Evolutionary conservation across 2,888 invertebrate species (phyloP).

Genomic region (Prosapia bicincta): DNA sequence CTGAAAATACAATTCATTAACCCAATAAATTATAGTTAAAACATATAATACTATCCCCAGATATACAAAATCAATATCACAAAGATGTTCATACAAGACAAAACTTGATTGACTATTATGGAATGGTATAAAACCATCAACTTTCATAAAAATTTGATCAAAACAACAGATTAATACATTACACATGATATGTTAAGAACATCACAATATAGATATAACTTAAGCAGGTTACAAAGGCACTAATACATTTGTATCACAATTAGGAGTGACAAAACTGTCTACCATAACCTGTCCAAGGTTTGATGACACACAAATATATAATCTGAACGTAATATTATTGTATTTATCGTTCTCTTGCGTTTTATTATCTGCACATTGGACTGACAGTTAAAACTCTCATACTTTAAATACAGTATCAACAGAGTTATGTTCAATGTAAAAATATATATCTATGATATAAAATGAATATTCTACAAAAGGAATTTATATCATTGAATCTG

Average conservation of each 20-base stretch:
- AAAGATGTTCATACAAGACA: not conserved
- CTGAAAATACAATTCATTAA: too few species aligned
- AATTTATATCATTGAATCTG: too few species aligned
- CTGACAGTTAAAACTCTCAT: too few species aligned
- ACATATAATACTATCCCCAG: not conserved
- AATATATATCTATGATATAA: too few species aligned
- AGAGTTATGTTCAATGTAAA: too few species aligned
- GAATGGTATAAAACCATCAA: not conserved
- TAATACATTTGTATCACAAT: not conserved
- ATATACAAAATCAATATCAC: not conserved
- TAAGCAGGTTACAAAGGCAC: not conserved
- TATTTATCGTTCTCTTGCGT: too few species aligned
- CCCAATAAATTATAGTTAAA: not conserved
- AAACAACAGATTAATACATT: too few species aligned
- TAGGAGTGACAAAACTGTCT: not conserved
- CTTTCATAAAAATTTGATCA: too few species aligned
- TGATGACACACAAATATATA: not conserved
- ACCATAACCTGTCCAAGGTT: not conserved
- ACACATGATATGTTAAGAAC: not conserved
- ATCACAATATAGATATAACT: not conserved
- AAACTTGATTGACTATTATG: not conserved
- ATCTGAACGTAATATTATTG: not conserved
- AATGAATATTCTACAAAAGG: too few species aligned
- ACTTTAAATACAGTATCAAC: too few species aligned
- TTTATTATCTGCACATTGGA: too few species aligned